phyloP scores from a whole-genome alignment of 2,113 vertebrate genomes.

The Recurvirostra avosetta region DNA sequence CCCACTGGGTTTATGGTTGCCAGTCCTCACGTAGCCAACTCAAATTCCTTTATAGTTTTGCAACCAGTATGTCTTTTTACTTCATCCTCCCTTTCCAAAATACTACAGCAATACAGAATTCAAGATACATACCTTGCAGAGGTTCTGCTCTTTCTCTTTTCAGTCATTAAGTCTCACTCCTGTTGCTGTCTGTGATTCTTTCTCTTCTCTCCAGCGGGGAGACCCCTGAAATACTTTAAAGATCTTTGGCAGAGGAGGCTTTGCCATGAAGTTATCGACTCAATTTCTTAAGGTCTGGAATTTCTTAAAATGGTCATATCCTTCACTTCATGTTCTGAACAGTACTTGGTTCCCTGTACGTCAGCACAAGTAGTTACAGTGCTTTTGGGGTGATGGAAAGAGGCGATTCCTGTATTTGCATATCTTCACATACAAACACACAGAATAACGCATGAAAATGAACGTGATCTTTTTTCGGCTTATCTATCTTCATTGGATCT shows the following conservation, averaged over 20 bases:
- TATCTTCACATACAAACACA: neutral
- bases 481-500: neutral
- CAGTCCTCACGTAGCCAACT: neutral
- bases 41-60: neutral
- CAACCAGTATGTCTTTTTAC: neutral
- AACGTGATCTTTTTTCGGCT: neutral
- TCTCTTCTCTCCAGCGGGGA: neutral
- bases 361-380: neutral
- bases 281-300: neutral
- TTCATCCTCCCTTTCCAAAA: neutral
- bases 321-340: neutral
- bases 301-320: neutral
- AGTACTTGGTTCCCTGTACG: neutral
- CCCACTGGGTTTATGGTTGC: neutral
- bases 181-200: neutral
- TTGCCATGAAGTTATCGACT: neutral
- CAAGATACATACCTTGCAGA: neutral
- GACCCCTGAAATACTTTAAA: neutral
- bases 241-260: neutral
- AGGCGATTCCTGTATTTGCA: neutral
- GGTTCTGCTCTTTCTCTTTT: neutral
- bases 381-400: neutral
- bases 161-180: neutral
- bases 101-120: constrained; percentile 9
- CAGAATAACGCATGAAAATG: neutral